Conservation (phyloP, 1,140 invertebrate genomes). For the Scaptomyza graminum region DNA sequence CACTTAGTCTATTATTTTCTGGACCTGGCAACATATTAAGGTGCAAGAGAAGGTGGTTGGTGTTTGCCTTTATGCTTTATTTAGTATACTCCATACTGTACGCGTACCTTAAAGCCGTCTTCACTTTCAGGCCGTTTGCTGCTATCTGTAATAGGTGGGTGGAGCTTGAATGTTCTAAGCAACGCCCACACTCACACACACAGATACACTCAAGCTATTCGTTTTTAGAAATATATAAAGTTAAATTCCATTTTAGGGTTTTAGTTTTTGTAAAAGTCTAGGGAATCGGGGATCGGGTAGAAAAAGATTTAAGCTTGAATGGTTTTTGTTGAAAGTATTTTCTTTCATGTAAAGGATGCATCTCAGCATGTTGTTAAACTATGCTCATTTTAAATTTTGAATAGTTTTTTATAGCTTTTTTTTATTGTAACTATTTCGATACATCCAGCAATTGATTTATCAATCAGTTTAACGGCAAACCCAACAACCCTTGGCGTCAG, state of each 20-base stretch:
- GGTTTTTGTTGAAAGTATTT: too few species aligned
- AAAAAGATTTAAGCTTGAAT: too few species aligned
- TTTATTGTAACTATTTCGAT: conserved; percentile 3
- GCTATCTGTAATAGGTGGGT: conserved; percentile 5
- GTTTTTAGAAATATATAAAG: neutral
- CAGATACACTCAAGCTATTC: neutral
- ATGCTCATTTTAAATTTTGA: too few species aligned
- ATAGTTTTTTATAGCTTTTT: too few species aligned
- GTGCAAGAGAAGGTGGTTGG: conserved; percentile 33
- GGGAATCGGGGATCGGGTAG: neutral
- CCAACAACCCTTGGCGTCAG: conserved; percentile 3
- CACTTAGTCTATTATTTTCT: conserved; percentile 15
- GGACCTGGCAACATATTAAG: conserved; percentile 33
- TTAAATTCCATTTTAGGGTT: neutral
- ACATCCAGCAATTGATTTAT: conserved; percentile 37
- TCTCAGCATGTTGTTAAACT: too few species aligned
- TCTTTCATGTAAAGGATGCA: too few species aligned
- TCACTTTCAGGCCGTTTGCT: conserved; percentile 24
- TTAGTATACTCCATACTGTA: neutral
- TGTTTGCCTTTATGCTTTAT: neutral
- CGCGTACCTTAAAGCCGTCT: conserved; percentile 13
- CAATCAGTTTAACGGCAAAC: conserved; percentile 31
- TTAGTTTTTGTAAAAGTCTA: conserved; percentile 1
- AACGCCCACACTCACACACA: conserved; percentile 13
- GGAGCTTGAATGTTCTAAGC: neutral